Evolutionary conservation across 1,140 invertebrate genomes (phyloP).

Genomic region (Zeugodacus cucurbitae): DNA sequence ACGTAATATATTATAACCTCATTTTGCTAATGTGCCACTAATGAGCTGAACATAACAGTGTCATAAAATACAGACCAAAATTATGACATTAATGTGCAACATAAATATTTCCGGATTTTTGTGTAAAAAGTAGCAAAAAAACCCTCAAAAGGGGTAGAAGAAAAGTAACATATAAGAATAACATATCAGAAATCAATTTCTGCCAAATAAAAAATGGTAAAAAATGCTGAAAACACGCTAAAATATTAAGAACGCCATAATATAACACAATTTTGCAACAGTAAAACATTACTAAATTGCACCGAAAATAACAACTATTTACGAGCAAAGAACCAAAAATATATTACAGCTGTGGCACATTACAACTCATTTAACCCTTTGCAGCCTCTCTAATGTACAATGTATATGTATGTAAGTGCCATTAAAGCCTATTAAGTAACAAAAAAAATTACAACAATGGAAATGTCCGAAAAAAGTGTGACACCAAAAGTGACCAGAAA

Average conservation of each 20-base stretch:
- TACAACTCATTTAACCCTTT: slow-evolving; percentile 24
- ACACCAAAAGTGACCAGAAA: neutral
- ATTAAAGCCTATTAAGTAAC: neutral
- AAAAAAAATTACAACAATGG: neutral
- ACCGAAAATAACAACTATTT: neutral
- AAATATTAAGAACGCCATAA: no score
- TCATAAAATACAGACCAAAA: neutral
- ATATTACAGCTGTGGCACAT: neutral
- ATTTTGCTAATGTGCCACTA: neutral
- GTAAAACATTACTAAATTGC: neutral
- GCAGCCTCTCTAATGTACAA: neutral
- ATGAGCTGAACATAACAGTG: neutral
- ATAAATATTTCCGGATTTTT: neutral
- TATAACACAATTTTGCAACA: no score
- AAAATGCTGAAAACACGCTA: no score
- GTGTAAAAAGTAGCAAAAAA: neutral
- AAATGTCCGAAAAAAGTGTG: neutral
- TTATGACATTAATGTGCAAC: neutral
- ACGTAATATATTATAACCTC: neutral
- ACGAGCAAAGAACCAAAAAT: neutral
- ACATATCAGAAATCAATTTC: neutral
- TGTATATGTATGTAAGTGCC: neutral
- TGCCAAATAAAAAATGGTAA: no score
- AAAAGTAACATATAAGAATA: neutral
- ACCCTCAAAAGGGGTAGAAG: neutral